Evolutionary conservation across 1,140 invertebrate species (phyloP).

Genomic region (Sesamia nonagrioides): DNA sequence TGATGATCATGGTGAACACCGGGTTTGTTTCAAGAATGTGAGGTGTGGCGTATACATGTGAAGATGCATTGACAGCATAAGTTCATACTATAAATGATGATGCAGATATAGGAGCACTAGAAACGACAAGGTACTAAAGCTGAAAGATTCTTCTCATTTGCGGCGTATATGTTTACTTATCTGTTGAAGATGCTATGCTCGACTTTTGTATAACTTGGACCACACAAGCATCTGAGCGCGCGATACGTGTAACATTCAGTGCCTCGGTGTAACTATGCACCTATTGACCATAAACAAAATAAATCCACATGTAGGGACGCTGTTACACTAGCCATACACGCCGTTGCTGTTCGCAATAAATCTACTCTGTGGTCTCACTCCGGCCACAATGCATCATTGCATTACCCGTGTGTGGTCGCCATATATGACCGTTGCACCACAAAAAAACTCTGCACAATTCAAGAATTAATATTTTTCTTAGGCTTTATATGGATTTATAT

Average conservation of each 20-base stretch:
- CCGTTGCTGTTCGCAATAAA: constrained; percentile 59
- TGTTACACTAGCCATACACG: constrained; percentile 58
- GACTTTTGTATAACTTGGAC: background rate
- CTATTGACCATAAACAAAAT: constrained; percentile 69
- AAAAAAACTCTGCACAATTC: constrained; percentile 45
- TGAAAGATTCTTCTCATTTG: no score
- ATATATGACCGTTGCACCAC: constrained; percentile 46
- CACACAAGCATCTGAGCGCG: constrained; percentile 24
- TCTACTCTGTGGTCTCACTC: constrained; percentile 58
- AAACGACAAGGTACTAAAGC: no score
- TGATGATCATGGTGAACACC: no score
- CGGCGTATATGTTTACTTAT: no score
- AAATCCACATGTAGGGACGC: constrained; percentile 58
- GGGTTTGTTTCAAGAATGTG: no score
- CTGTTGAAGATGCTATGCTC: no score
- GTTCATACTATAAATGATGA: no score
- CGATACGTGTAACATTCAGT: constrained; percentile 48
- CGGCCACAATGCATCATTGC: constrained; percentile 62
- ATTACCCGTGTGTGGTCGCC: constrained; percentile 57
- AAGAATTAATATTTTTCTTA: constrained; percentile 47
- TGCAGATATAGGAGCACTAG: no score
- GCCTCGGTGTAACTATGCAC: constrained; percentile 50
- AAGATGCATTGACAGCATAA: no score
- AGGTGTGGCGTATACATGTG: no score
- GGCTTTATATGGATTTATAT: constrained; percentile 49